Percentiles rank a stretch among this genome's conserved stretches.
phyloP scores from a whole-genome alignment of 35 echinoderm and acorn worm genomes.

The Heliocidaris tuberculata region DNA sequence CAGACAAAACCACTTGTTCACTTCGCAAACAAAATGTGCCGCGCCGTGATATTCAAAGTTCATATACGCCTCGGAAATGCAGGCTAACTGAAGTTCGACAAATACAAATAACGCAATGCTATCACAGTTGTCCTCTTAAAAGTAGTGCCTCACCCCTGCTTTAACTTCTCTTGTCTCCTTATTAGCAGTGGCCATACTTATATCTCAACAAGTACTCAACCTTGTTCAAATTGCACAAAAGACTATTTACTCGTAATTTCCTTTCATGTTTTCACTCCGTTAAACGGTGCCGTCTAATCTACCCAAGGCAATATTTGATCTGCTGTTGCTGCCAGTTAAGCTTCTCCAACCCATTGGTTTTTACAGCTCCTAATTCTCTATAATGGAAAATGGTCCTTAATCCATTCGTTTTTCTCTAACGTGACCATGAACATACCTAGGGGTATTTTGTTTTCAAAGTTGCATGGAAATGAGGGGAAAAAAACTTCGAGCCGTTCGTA shows the following conservation, averaged over 20 bases:
- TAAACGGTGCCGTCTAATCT: conserved; percentile 4
- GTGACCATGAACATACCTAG: neutral
- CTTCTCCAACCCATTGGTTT: neutral
- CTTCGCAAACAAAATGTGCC: neutral
- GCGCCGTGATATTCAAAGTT: neutral
- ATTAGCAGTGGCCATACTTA: neutral
- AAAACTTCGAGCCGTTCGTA: neutral
- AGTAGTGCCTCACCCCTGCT: neutral
- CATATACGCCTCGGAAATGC: neutral
- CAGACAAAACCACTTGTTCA: neutral
- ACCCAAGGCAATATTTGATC: conserved; percentile 48
- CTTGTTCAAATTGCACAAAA: neutral
- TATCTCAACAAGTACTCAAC: neutral
- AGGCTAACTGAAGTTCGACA: neutral
- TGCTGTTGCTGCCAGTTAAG: conserved; percentile 46
- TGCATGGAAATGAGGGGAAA: neutral
- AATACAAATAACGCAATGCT: neutral
- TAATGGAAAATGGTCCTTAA: neutral
- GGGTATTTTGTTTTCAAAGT: conserved; percentile 22
- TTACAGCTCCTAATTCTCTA: neutral
- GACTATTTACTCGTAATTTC: conserved; percentile 18
- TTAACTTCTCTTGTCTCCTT: neutral
- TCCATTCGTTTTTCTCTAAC: neutral
- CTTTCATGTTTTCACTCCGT: conserved; percentile 3
- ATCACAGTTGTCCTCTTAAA: neutral